These are phyloP conservation scores for Lycorma delicatula DNA, from an alignment of 1,140 invertebrate genomes.

Conservation along the genomic window DNA sequence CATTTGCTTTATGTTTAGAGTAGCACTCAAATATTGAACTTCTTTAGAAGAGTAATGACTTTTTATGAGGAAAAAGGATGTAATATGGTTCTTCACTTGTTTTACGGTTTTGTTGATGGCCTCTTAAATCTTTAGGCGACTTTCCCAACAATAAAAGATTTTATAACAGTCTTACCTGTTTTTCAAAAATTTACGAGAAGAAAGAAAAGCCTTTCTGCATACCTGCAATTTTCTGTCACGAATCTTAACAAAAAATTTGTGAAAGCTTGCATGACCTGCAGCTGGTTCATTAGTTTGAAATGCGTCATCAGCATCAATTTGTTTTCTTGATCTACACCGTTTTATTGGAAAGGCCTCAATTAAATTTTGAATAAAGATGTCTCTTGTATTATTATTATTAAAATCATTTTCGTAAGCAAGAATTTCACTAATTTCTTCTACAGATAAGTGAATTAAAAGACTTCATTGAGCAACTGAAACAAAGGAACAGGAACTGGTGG, in stretches of 20 bases:
- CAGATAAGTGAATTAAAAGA: not conserved
- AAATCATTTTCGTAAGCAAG: not conserved
- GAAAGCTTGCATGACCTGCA: not conserved
- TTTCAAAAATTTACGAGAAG: not conserved
- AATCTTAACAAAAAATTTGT: not conserved
- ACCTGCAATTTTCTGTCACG: not conserved
- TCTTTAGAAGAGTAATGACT: not conserved
- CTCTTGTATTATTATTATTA: not conserved
- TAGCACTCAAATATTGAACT: not conserved
- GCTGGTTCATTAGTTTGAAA: not conserved
- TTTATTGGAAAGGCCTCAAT: not conserved
- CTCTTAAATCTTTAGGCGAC: not conserved
- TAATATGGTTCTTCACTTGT: not conserved
- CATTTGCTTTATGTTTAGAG: not conserved
- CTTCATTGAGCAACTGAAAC: not conserved
- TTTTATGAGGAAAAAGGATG: not conserved
- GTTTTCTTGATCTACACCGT: not conserved
- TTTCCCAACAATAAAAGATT: not conserved
- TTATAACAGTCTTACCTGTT: not conserved
- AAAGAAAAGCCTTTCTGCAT: not conserved
- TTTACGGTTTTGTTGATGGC: not conserved
- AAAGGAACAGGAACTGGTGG: no score
- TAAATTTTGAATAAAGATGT: not conserved
- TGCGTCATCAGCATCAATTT: not conserved
- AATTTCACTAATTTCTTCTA: not conserved